phyloP scores from a whole-genome alignment of 2,797 vertebrate genomes.

The Poeciliopsis paucimaculata region DNA sequence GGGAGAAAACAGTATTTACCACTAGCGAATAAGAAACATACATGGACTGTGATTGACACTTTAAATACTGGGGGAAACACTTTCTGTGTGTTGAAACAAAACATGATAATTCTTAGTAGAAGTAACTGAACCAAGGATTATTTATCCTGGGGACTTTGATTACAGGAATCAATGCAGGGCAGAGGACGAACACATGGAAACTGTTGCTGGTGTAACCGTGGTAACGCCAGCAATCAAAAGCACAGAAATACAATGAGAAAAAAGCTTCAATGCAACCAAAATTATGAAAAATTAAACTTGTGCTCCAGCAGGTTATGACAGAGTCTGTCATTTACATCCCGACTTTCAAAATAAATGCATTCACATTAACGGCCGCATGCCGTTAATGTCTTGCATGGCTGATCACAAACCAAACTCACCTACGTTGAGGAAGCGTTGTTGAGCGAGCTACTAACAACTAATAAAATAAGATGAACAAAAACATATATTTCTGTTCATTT shows the following conservation, averaged over 20 bases:
- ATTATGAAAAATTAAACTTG: neutral
- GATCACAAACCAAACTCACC: neutral
- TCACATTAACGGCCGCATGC: neutral
- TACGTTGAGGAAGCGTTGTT: neutral
- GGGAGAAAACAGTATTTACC: neutral
- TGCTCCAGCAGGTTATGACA: neutral
- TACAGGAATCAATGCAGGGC: neutral
- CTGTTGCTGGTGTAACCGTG: no score
- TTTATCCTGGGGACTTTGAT: neutral
- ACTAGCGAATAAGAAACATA: neutral
- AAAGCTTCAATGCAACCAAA: neutral
- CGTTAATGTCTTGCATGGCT: neutral
- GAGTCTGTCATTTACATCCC: neutral
- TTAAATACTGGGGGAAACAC: neutral
- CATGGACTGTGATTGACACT: neutral
- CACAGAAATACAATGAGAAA: neutral
- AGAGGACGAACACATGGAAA: neutral
- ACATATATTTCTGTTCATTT: neutral
- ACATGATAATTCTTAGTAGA: neutral
- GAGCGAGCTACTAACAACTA: neutral
- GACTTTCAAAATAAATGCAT: neutral
- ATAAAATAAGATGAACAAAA: neutral
- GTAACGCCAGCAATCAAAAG: neutral
- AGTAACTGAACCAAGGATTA: neutral
- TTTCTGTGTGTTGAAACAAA: neutral